Evolutionary conservation across 2,888 invertebrate species (phyloP).

Genomic region (Plagodis dolabraria): DNA sequence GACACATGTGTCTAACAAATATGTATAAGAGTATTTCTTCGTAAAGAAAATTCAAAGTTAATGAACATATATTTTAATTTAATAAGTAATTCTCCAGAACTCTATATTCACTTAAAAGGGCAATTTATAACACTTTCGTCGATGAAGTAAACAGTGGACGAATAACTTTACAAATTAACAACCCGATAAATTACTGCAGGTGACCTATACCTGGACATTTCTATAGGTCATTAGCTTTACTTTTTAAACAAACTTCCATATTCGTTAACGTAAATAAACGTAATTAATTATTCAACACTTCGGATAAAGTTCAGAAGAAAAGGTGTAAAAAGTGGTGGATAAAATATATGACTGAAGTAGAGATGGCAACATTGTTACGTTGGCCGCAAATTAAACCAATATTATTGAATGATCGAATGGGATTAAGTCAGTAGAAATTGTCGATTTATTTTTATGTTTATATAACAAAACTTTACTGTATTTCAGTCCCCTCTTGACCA

Average conservation of each 20-base stretch:
- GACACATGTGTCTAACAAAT: too few species aligned
- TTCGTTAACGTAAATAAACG: slow-evolving; percentile 27
- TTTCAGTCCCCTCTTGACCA: too few species aligned
- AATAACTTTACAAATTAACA: slow-evolving; percentile 44
- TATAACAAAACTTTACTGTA: too few species aligned
- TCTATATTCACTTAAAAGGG: slow-evolving; percentile 19
- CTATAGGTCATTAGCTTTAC: slow-evolving; percentile 26
- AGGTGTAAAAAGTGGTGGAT: slow-evolving; percentile 2
- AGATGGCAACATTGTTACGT: slow-evolving; percentile 5
- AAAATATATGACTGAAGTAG: background rate
- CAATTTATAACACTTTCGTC: slow-evolving; percentile 18
- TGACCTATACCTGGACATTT: slow-evolving; percentile 41
- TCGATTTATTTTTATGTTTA: too few species aligned
- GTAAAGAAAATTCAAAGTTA: background rate
- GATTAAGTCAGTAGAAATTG: background rate
- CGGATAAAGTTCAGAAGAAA: slow-evolving; percentile 8
- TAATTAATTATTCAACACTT: slow-evolving; percentile 32
- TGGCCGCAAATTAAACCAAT: background rate
- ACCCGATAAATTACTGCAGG: slow-evolving; percentile 45
- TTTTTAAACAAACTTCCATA: slow-evolving; percentile 33
- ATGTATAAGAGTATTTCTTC: too few species aligned
- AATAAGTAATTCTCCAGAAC: slow-evolving; percentile 7
- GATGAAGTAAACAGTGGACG: slow-evolving; percentile 31
- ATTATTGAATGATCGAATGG: background rate
- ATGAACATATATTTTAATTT: slow-evolving; percentile 7